Base-by-base conservation (phyloP, 2,113 vertebrate species). In the Oncorhynchus clarkii region DNA sequence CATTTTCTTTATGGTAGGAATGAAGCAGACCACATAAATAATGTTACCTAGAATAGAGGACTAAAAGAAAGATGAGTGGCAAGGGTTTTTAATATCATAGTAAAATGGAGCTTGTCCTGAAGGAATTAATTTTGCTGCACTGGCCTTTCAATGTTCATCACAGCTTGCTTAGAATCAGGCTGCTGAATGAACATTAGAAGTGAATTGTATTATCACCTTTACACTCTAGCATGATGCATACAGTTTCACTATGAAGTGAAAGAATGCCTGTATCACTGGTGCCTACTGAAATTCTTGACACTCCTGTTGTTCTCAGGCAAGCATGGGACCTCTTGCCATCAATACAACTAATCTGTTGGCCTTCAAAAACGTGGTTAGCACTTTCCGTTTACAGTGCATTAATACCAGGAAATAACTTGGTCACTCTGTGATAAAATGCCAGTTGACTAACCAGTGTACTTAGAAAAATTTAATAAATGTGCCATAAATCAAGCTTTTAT, bases 251-350 rank as follows among this genome's bases (percentile, higher is more conserved):
- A 45, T 45, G 39, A 45, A 45, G 39, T 45, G 9, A 64, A 24
- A 29, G 76, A 80, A 26, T 75, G 39, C 39, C 39, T 11, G 75
- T 71, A 84, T 89, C 82, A 84, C 80, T 82, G 82, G 85, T 88
- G 88, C 89, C 88, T 90, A 82, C 73, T 80, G 71, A 82, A 80
- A 82, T 24, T 45, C 39, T 45, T 62, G 75, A 81, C 73, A 68
- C 78, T 84, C 86, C 75, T 84, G 77, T 71, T 80, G 73, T 85
- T 83, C 80, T 85, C 87, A 81, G 76, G 59, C 29, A 78, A 60
- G 75, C 84, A 72, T 64, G 71, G 69, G 62, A 74, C 34, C 0
- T 11, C 18, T 69, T 22, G 24, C 75, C 78, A 81, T 82, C 68
- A 72, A 77, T 79, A 72, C 68, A 75, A 5, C 54, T 27, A 60